These are phyloP conservation scores for Epicampocera succincta DNA, from an alignment of 2,888 invertebrate species.

Conservation along the genomic window DNA sequence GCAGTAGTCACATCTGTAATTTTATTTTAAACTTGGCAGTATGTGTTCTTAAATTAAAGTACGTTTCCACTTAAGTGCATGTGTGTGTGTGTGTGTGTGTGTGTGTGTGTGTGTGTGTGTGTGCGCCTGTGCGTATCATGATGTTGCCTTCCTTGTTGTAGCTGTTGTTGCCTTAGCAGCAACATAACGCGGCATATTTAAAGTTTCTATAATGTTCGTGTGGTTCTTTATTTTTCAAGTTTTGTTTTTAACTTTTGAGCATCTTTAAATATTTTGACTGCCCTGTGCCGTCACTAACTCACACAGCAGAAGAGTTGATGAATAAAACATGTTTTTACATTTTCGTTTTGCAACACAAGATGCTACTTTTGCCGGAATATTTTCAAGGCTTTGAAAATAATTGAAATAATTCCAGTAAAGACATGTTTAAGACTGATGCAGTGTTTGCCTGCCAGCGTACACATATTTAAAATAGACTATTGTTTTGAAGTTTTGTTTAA, in stretches of 20 bases:
- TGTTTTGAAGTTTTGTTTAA: conserved; percentile 40
- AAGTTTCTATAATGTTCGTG: conserved; percentile 57
- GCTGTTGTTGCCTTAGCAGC: conserved; percentile 44
- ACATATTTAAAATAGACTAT: conserved; percentile 49
- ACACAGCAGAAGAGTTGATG: conserved; percentile 53
- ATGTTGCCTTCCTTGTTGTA: conserved; percentile 14
- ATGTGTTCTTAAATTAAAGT: neutral
- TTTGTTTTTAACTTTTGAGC: conserved; percentile 27
- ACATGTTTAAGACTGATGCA: conserved; percentile 27
- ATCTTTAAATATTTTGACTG: conserved; percentile 45
- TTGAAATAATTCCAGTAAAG: neutral
- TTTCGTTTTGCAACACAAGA: conserved; percentile 41
- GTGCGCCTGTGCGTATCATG: conserved; percentile 15
- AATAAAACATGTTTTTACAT: conserved; percentile 65
- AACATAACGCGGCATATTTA: conserved; percentile 67
- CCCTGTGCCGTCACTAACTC: conserved; percentile 16
- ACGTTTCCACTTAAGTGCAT: neutral
- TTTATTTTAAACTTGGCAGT: conserved; percentile 63
- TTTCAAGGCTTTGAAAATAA: conserved; percentile 12
- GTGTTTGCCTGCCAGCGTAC: conserved; percentile 38
- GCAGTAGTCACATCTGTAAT: conserved; percentile 67
- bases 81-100: no score
- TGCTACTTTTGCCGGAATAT: conserved; percentile 43
- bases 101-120: conserved; percentile 1
- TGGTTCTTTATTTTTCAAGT: conserved; percentile 8